Percentiles rank a stretch among this genome's conserved stretches.
These are phyloP conservation scores for Copidosoma aretas DNA, from an alignment of 2,888 invertebrate species.

Conservation along the genomic window DNA sequence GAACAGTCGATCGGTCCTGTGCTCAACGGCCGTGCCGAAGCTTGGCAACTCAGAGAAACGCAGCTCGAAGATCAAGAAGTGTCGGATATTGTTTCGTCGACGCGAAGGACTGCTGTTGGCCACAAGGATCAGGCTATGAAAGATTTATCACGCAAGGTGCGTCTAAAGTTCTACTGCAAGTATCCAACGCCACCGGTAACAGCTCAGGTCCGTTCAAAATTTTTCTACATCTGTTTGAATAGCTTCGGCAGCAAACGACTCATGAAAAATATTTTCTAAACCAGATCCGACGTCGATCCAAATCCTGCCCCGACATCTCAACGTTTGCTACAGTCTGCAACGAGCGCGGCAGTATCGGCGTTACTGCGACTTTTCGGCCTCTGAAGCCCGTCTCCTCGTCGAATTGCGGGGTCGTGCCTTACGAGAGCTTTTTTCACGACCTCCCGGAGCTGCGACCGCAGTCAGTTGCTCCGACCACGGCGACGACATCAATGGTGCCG, in stretches of 20 bases:
- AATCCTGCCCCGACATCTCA: constrained; percentile 70
- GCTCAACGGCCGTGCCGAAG: constrained; percentile 57
- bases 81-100: constrained; percentile 57
- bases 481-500: background rate
- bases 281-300: constrained; percentile 61
- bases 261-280: background rate
- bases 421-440: constrained; percentile 78
- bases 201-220: constrained; percentile 19
- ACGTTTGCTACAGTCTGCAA: constrained; percentile 16
- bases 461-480: constrained; percentile 17
- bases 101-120: constrained; percentile 22
- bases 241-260: background rate
- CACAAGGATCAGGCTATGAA: constrained; percentile 19
- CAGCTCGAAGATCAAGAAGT: constrained; percentile 59
- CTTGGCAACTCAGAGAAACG: constrained; percentile 48
- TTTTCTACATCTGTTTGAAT: background rate
- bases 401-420: constrained; percentile 74
- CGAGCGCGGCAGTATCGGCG: constrained; percentile 15
- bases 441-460: constrained; percentile 55
- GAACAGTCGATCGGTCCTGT: constrained; percentile 14
- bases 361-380: constrained; percentile 18
- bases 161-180: constrained; percentile 25
- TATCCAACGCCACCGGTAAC: constrained; percentile 26
- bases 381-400: background rate
- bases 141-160: constrained; percentile 31